Percentiles rank a stretch among this genome's conserved stretches.
phyloP scores from a whole-genome alignment of 2,888 invertebrate species.

The Branchellion lobata region DNA sequence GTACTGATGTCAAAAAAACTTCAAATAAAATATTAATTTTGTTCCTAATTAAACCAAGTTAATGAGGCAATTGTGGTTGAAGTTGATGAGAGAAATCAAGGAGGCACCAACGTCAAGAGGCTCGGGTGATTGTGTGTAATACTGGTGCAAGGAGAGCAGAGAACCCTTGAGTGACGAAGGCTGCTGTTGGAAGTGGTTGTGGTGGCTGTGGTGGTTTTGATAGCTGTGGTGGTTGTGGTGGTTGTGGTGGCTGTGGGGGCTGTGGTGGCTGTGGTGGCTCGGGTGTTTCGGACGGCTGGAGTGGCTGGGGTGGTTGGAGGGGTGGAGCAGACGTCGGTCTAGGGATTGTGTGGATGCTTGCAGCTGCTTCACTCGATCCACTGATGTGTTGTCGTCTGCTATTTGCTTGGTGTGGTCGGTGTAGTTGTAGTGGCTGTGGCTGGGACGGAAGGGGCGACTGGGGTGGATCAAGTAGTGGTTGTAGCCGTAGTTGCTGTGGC shows the following conservation, averaged over 20 bases:
- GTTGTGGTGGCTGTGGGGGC: conserved; percentile 17
- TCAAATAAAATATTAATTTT: conserved; percentile 4
- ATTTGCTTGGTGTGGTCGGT: no score
- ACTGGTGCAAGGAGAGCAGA: conserved; percentile 32
- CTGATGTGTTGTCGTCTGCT: no score
- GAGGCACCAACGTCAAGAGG: background rate
- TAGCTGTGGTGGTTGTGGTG: background rate
- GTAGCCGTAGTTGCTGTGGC: background rate
- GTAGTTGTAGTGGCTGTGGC: background rate
- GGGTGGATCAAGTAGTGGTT: background rate
- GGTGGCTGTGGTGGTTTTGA: background rate
- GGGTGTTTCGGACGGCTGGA: no score
- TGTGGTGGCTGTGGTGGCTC: background rate
- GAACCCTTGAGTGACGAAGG: conserved; percentile 1
- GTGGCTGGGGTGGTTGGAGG: no score
- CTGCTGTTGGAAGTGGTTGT: conserved; percentile 1
- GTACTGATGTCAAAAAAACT: background rate
- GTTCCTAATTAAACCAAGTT: no score
- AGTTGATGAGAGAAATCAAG: no score
- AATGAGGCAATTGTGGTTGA: no score
- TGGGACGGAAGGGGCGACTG: background rate
- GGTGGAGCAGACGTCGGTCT: background rate
- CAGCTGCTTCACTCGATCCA: background rate
- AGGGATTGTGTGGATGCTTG: background rate
- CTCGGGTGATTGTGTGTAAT: background rate